phyloP scores from a whole-genome alignment of 2,113 vertebrate genomes.

The Lipophrys pholis region DNA sequence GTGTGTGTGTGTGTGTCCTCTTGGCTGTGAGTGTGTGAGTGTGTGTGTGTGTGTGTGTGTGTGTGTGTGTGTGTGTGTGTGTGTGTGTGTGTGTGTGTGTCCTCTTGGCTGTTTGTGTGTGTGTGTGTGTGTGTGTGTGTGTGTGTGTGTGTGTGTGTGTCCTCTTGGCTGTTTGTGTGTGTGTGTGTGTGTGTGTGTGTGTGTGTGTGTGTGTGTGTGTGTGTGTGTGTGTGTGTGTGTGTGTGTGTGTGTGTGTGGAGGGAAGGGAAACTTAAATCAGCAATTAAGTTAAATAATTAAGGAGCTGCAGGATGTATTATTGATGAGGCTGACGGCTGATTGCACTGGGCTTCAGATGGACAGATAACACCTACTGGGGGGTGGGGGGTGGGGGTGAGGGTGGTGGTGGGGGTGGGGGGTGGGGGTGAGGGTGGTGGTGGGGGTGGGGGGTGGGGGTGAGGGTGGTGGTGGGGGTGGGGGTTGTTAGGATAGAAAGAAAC shows the following conservation, averaged over 20 bases:
- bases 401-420: too few species aligned
- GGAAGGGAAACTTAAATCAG: constrained; percentile 92
- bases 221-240: constrained; percentile 12
- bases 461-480: too few species aligned
- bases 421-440: too few species aligned
- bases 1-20: constrained; percentile 27
- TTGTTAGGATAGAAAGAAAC: too few species aligned
- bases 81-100: constrained; percentile 19
- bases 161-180: too few species aligned
- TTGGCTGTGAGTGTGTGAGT: too few species aligned
- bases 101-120: too few species aligned
- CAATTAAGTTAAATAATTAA: constrained; percentile 99
- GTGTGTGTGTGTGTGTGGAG: constrained; percentile 58
- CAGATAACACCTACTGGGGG: constrained; percentile 63
- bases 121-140: constrained; percentile 21
- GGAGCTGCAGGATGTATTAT: constrained; percentile 88
- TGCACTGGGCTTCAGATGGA: constrained; percentile 80
- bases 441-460: too few species aligned
- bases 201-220: constrained; percentile 26
- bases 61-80: constrained; percentile 12
- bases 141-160: constrained; percentile 22
- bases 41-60: constrained; percentile 30
- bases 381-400: too few species aligned
- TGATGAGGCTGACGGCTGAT: constrained; percentile 90
- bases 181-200: background rate